Evolutionary conservation across 2,113 vertebrate species (phyloP).

Genomic region (Nothocercus julius): DNA sequence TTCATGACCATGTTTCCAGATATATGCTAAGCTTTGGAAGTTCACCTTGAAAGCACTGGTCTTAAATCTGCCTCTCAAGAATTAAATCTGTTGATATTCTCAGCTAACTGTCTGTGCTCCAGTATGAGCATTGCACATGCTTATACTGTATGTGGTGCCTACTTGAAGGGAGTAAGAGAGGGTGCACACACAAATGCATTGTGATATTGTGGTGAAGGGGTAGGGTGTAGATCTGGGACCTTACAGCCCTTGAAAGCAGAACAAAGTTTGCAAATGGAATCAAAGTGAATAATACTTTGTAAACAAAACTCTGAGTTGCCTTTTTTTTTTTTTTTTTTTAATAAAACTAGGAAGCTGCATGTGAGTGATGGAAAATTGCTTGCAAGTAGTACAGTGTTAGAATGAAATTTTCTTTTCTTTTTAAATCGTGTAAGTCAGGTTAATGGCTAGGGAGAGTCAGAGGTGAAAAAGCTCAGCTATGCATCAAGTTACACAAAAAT

Average conservation of each 20-base stretch:
- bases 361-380: neutral
- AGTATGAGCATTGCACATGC: no score
- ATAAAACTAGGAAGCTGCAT: neutral
- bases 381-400: neutral
- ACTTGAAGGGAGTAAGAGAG: neutral
- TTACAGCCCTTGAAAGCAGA: neutral
- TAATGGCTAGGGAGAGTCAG: neutral
- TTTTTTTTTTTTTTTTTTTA: no score
- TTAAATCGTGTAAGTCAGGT: neutral
- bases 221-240: neutral
- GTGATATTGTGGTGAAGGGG: neutral
- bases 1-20: neutral
- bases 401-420: neutral
- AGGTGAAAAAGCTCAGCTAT: slow-evolving; percentile 9
- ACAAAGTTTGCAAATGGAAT: neutral
- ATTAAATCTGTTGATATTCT: no score
- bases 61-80: neutral
- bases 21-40: neutral
- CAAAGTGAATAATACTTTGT: neutral
- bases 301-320: neutral
- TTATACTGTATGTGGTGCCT: neutral
- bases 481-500: neutral
- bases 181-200: neutral
- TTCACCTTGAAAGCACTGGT: neutral
- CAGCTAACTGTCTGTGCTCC: no score